Evolutionary conservation across 2,888 invertebrate genomes (phyloP), one percentile per base, ranked within the genome.

Genomic region (Alviniconcha strummeri): DNA sequence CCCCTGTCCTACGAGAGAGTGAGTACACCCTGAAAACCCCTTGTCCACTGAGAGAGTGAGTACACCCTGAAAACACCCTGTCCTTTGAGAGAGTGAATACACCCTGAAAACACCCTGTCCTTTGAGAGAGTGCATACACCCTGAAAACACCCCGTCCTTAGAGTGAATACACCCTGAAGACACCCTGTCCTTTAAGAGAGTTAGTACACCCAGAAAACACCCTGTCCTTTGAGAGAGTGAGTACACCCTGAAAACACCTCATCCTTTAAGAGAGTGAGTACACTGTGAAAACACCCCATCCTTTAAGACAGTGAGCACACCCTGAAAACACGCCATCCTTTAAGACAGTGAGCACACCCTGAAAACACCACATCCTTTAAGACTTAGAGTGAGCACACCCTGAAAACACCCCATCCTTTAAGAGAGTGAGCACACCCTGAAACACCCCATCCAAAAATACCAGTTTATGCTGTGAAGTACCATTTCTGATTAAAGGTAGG

Each of bases 1-100:
- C 99, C 99, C 3, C 96, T 96, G 86, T 98, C 98, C 56, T 98
- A 98, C 93, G 96, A 97, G 92, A 96, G 97, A 90, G 98, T 95
- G 86, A 87, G 93, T 89, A 60, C 19, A 56, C 9, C 17, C 17
- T 77, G 52, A 97, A 94, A 99, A 99, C 11, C 99, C 99, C 3
- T 96, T 96, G 86, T 98, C 98, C 56, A 98, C 57, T 75, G 75
- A 52, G 54, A 15, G 75, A 75, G 52, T 54, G 4, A 6, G 75
- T 89, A 60, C 19, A 56, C 9, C 17, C 17, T 77, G 52, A 97
- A 94, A 99, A 99, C 11, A 99, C 99, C 3, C 96, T 96, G 86
- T 98, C 98, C 56, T 98, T 57, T 75, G 75, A 52, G 54, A 15
- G 75, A 75, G 52, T 54, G 4, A 6, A 55, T 89, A 60, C 19